Conservation (phyloP, 2,888 invertebrate genomes). For the Spodoptera exigua region DNA sequence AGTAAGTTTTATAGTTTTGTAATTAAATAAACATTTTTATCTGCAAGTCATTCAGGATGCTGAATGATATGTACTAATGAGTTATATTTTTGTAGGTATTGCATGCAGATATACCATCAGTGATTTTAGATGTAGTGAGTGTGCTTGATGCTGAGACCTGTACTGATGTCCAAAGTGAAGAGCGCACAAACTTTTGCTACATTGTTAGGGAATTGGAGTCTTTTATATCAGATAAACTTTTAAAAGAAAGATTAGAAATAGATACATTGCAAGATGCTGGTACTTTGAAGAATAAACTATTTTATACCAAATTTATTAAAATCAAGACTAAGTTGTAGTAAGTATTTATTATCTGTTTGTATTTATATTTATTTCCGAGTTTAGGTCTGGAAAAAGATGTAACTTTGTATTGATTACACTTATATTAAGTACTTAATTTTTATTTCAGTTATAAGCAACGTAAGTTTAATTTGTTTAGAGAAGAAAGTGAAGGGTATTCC, state of each 20-base stretch:
- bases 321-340: conserved; percentile 99
- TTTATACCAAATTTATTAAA: conserved; percentile 98
- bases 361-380: too few relatives aligned
- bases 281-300: conserved; percentile 95
- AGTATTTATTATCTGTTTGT: conserved; percentile 87
- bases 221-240: conserved; percentile 94
- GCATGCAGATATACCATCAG: conserved; percentile 94
- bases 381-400: too few relatives aligned
- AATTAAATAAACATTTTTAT: not conserved
- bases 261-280: conserved; percentile 98
- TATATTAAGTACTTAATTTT: conserved; percentile 7
- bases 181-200: conserved; percentile 93
- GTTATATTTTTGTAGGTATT: conserved; percentile 87
- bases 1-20: conserved; percentile 89
- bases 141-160: conserved; percentile 95
- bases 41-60: not conserved
- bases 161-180: conserved; percentile 91
- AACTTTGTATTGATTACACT: not conserved
- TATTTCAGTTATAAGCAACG: conserved; percentile 98
- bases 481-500: conserved; percentile 99
- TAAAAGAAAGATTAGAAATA: conserved; percentile 97
- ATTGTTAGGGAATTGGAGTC: conserved; percentile 94
- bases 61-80: not conserved
- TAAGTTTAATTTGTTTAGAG: conserved; percentile 99
- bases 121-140: conserved; percentile 95